A percentile compares a stretch with the other conserved stretches of the same genome.
phyloP scores from a whole-genome alignment of 2,888 invertebrate genomes.

The Drosophila gaucha region DNA sequence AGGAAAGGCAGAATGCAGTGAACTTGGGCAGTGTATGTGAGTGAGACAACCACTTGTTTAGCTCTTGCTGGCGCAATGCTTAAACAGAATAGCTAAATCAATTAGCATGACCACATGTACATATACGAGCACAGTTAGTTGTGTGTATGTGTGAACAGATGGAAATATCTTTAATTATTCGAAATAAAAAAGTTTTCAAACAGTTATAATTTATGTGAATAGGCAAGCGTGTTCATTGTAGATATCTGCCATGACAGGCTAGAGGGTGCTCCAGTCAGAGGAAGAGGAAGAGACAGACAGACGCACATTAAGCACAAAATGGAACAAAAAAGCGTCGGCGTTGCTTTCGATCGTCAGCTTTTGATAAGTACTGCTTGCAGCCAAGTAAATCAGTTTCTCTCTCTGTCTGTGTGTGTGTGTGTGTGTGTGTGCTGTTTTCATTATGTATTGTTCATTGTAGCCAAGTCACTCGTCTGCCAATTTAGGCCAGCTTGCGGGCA shows the following conservation, averaged over 20 bases:
- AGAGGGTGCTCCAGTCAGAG: neutral
- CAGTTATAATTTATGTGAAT: conserved; percentile 9
- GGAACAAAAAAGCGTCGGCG: conserved; percentile 33
- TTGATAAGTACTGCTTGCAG: conserved; percentile 63
- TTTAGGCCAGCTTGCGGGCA: conserved; percentile 62
- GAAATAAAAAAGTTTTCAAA: neutral
- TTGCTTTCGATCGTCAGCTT: conserved; percentile 63
- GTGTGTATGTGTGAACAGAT: neutral
- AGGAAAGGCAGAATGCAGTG: neutral
- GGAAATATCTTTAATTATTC: neutral
- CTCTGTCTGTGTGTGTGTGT: neutral
- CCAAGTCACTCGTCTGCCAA: conserved; percentile 39
- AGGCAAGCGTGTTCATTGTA: conserved; percentile 2
- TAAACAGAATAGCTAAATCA: neutral
- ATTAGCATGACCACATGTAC: neutral
- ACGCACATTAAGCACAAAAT: conserved; percentile 22
- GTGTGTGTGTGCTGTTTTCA: conserved; percentile 33
- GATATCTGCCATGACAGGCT: neutral
- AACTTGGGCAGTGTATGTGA: neutral
- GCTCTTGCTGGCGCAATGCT: neutral
- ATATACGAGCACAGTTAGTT: neutral
- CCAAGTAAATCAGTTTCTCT: conserved; percentile 37
- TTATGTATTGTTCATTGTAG: conserved; percentile 50
- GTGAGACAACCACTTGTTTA: neutral
- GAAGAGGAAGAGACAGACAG: conserved; percentile 2